A percentile compares a stretch with the other conserved stretches of the same genome.
Conservation (phyloP, 2,113 vertebrate genomes). For the Proteles cristata region DNA sequence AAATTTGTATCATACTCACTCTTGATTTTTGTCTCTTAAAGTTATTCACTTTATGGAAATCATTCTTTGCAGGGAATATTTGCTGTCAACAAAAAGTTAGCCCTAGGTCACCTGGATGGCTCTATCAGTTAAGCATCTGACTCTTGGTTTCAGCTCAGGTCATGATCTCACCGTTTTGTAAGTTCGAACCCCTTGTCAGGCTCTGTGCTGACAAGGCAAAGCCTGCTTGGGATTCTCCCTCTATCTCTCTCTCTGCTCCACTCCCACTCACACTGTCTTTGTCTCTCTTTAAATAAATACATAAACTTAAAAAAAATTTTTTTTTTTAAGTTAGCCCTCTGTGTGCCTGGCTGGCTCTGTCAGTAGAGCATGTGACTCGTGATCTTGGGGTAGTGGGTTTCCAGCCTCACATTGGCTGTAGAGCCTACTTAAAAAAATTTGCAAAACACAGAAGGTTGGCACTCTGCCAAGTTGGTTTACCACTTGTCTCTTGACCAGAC, state of each 20-base stretch:
- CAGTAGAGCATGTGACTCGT: neutral
- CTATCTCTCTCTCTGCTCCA: too few relatives aligned
- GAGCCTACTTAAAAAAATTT: neutral
- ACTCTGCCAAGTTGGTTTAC: neutral
- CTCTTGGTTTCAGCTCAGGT: neutral
- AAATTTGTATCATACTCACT: neutral
- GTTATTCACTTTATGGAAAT: neutral
- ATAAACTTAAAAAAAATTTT: too few relatives aligned
- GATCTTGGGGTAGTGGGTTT: neutral
- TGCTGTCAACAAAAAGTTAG: neutral
- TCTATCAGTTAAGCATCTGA: neutral
- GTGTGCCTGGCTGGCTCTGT: neutral
- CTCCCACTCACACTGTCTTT: too few relatives aligned
- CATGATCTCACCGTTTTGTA: too few relatives aligned
- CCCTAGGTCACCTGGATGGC: neutral
- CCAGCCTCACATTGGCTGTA: neutral
- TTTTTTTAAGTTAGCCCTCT: neutral
- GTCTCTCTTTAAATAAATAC: too few relatives aligned
- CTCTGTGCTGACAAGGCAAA: too few relatives aligned
- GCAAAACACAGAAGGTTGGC: neutral
- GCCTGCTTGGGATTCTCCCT: too few relatives aligned
- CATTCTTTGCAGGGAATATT: neutral
- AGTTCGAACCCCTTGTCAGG: too few relatives aligned
- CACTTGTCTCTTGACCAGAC: constrained; percentile 1
- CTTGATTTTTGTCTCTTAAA: constrained; percentile 35